Percentiles rank a stretch among this genome's conserved stretches.
Evolutionary conservation across 2,797 vertebrate species (phyloP).

Genomic region (Caiman crocodilus): DNA sequence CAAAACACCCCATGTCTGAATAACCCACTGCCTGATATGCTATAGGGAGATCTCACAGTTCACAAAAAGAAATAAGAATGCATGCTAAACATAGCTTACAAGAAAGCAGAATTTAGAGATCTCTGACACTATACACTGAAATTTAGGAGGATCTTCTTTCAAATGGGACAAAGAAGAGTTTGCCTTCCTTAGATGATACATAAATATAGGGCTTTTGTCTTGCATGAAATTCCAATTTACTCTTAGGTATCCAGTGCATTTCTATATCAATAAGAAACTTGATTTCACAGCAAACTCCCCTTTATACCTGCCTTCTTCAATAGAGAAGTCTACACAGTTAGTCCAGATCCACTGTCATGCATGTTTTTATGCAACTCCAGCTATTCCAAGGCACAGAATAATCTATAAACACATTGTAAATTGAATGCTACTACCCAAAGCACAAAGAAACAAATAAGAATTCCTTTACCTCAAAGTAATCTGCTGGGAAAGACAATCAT

Average conservation of each 20-base stretch:
- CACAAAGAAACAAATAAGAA: constrained; percentile 55
- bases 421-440: constrained; percentile 18
- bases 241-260: constrained; percentile 48
- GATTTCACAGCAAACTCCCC: constrained; percentile 9
- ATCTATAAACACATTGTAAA: constrained; percentile 58
- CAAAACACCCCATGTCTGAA: constrained; percentile 31
- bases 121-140: constrained; percentile 20
- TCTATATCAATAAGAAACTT: constrained; percentile 30
- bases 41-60: constrained; percentile 31
- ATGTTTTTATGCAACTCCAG: constrained; percentile 19
- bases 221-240: constrained; percentile 36
- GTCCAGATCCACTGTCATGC: neutral
- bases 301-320: neutral
- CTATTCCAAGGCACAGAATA: constrained; percentile 53
- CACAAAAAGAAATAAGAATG: neutral
- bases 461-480: constrained; percentile 63
- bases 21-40: constrained; percentile 21
- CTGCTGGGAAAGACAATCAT: constrained; percentile 70
- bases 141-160: constrained; percentile 40
- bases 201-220: constrained; percentile 7
- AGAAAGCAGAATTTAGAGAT: constrained; percentile 24
- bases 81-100: neutral
- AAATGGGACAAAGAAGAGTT: neutral
- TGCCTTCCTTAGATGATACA: neutral
- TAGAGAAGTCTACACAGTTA: constrained; percentile 1